phyloP scores from a whole-genome alignment of 2,113 vertebrate genomes.

The Microcebus lehilahytsara region DNA sequence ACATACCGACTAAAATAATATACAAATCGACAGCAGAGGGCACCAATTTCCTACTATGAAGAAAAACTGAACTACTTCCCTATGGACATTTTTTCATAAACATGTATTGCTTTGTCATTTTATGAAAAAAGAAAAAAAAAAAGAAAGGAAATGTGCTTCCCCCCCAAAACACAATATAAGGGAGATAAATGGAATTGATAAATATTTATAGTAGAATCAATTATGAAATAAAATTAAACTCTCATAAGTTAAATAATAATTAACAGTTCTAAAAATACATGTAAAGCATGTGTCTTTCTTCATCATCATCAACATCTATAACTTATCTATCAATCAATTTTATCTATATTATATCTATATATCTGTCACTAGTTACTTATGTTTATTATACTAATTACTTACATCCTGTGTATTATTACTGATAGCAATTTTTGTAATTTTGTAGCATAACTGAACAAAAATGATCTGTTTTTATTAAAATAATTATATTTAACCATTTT shows the following conservation, averaged over 20 bases:
- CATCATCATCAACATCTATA: neutral
- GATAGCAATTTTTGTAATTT: neutral
- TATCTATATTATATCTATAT: neutral
- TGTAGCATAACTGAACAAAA: neutral
- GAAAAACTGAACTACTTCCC: neutral
- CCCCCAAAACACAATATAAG: neutral
- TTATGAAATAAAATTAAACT: neutral
- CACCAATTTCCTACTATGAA: slow-evolving; percentile 75
- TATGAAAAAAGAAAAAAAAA: slow-evolving; percentile 22
- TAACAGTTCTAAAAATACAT: neutral
- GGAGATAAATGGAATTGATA: neutral
- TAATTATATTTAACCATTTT: neutral
- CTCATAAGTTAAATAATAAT: neutral
- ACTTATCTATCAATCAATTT: neutral
- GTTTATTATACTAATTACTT: neutral
- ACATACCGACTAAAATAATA: neutral
- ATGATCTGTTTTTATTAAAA: neutral
- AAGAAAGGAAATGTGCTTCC: neutral
- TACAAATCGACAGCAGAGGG: slow-evolving; percentile 84
- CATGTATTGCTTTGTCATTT: slow-evolving; percentile 37
- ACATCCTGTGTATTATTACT: neutral
- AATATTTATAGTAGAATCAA: neutral
- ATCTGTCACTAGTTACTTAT: neutral
- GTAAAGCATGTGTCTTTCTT: neutral
- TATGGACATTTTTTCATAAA: slow-evolving; percentile 45